Base-by-base conservation (phyloP, 2,113 vertebrate species). In the Elachura formosa region DNA sequence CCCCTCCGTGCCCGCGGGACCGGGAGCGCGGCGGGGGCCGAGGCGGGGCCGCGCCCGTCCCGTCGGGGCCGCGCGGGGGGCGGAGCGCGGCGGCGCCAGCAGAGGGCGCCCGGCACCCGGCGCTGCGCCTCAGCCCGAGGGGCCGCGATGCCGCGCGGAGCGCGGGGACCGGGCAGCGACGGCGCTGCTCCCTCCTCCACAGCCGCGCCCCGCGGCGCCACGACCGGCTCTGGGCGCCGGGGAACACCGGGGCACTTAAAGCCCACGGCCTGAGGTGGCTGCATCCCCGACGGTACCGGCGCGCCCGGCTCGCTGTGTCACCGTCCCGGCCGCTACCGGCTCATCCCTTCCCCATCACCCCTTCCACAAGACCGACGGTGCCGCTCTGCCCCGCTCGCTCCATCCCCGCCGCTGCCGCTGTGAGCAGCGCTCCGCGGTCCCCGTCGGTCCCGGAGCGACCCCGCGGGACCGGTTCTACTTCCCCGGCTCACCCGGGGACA, bases 151-250 rank as follows among this genome's bases (percentile, higher is more conserved):
- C 26, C 51, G 51, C 51, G 18, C 51, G 51, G 51, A 18, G 20
- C 41, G 1, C 38, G 61, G 61, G 12, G 21, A 5, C 8, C 26
- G 26, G 51, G 49, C 20, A 45, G 10, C 46, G 46, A 97, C 96
- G 74, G 95, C 48, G 62, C 69, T 91, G 84, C 95, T 97, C 84
- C 88, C 83, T 91, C 82, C 83, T 79, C 82, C 84, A 34, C 52
- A 76, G 82, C 91, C 72, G 76, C 69, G 46, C 68, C 85, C 89
- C 90, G 90, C 82, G 25, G 66, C 61, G 67, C 87, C 82, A 46
- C 61, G 66, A 43, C 56, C 45, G 69, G 52, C 76, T 62, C 36
- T 36, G 45, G 36, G 45, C 15, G 6, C 13, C 20, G 54, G 10
- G 31, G 36, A 15, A 17, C n/a, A 21, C 11, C 14, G 5, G 40